Base-by-base conservation (phyloP, 2,888 invertebrate genomes). In the Desoria tigrina region DNA sequence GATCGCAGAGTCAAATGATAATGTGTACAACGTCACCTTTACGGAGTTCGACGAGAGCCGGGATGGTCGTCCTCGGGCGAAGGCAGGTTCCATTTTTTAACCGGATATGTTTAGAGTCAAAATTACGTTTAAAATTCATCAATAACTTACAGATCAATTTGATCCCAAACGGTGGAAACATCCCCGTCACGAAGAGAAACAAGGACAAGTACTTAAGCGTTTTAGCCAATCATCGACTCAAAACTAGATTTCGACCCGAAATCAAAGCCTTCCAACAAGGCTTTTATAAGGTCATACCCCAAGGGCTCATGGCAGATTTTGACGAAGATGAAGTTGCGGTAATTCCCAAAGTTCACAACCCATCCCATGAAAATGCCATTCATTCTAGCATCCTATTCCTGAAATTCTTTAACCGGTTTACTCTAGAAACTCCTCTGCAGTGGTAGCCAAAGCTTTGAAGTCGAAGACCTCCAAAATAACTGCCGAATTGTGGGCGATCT, bases 171-270 rank as follows among this genome's bases (percentile, higher is more conserved):
- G 61, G 61, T 3, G 51, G 39, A 1, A 2, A 51, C 39, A 32
- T 28, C 0, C 9, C 27, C 24, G 61, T 61, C 16, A 42, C 27
- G 3, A 39, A 51, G 14, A 53, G 53, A n/a, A 53, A 42, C 27
- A 61, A 61, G 26, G 53, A 61, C 24, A 53, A 61, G 37, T 61
- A 61, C 21, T 27, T 61, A 26, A 61, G 42, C 18, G 23, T 53
- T 6, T 24, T 61, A 9, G 61, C 61, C 3, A 53, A 2, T 26
- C 28, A 61, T 27, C 37, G 53, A 18, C 27, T 61, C 1, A 7
- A 26, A 7, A 23, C 16, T 42, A 42, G 27, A 53, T 37, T 51
- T 1, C 14, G 11, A 6, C 53, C 37, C 37, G 61, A 61, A 27
- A 24, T 61, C 16, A 27, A 51, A 23, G 61, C 61, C 7, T 61